A percentile compares a stretch with the other conserved stretches of the same genome.
Conservation (phyloP, 2,888 invertebrate genomes). For the Laspeyria flexula region DNA sequence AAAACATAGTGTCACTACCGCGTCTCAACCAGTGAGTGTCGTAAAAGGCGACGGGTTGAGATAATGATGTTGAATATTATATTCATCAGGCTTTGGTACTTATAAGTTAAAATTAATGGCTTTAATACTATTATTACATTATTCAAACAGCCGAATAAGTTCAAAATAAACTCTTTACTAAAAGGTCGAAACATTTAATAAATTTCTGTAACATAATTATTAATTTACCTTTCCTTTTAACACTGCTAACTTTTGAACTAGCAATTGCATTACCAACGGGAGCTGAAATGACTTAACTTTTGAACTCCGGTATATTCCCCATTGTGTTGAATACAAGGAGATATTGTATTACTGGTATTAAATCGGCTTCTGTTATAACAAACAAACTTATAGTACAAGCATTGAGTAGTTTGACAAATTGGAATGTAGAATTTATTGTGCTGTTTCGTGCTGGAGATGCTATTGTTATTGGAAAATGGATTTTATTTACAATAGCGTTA, state of each 20-base stretch:
- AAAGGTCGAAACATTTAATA: conserved; percentile 9
- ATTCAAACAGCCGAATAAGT: neutral
- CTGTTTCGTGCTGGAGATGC: neutral
- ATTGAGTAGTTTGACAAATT: conserved; percentile 14
- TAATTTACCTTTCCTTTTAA: conserved; percentile 23
- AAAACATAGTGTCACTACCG: no score
- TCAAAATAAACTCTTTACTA: conserved; percentile 9
- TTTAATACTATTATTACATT: no score
- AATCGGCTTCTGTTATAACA: conserved; percentile 23
- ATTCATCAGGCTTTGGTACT: no score
- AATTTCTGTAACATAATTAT: conserved; percentile 26
- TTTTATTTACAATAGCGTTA: no score
- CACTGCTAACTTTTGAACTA: conserved; percentile 25
- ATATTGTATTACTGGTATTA: conserved; percentile 32
- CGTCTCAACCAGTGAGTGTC: no score
- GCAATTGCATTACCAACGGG: conserved; percentile 36
- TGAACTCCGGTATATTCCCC: conserved; percentile 35
- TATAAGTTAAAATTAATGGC: no score
- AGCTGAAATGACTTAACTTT: conserved; percentile 35
- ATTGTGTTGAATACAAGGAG: conserved; percentile 32
- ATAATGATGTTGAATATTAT: no score
- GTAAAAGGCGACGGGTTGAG: no score
- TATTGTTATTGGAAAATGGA: no score
- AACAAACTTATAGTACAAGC: conserved; percentile 12
- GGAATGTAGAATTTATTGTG: conserved; percentile 24